Conservation (phyloP, 2,113 vertebrate species). For the Hyaena hyaena region DNA sequence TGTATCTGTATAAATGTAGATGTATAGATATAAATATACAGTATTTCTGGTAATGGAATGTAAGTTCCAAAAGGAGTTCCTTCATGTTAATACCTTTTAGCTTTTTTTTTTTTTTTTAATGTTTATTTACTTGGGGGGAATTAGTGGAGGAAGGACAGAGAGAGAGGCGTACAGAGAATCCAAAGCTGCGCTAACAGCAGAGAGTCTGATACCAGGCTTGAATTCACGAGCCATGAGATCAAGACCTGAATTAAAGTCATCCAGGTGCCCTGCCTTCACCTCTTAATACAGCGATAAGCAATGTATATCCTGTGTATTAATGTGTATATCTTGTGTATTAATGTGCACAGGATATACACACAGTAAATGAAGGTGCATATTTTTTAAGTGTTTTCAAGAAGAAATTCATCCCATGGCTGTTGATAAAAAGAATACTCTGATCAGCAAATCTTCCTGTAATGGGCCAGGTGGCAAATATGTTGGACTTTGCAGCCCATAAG, state of each 20-base stretch:
- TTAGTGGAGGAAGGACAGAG: too few species aligned
- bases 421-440: background rate
- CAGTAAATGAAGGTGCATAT: background rate
- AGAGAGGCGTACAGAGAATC: too few species aligned
- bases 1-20: background rate
- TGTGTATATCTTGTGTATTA: too few species aligned
- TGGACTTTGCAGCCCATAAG: background rate
- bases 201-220: too few species aligned
- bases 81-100: background rate
- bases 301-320: too few species aligned
- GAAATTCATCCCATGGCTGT: background rate
- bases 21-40: background rate
- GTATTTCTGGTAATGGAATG: background rate
- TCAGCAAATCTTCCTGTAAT: background rate
- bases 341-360: background rate
- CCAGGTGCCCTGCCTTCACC: too few species aligned
- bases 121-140: too few species aligned
- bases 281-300: too few species aligned
- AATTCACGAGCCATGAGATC: too few species aligned
- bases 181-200: too few species aligned
- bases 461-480: background rate
- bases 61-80: background rate
- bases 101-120: background rate
- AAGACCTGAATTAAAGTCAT: too few species aligned
- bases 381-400: constrained; percentile 35